A percentile compares a stretch with the other conserved stretches of the same genome.
Evolutionary conservation across 1,140 invertebrate genomes (phyloP).

Genomic region (Rhopalosiphum maidis): DNA sequence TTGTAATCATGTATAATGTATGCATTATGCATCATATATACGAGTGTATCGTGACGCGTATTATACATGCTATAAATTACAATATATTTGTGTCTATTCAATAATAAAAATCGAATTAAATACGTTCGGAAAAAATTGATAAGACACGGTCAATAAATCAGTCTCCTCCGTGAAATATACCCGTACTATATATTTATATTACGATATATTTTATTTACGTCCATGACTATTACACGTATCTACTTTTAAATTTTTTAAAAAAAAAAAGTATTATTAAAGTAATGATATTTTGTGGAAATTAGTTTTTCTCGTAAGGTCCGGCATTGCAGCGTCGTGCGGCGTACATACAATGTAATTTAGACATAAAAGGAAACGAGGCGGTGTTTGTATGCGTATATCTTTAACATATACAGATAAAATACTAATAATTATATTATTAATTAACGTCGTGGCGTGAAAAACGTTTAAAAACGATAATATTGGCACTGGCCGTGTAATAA

Average conservation of each 20-base stretch:
- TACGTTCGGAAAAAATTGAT: background rate
- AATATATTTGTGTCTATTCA: background rate
- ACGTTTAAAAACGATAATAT: slow-evolving; percentile 4
- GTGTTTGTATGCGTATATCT: background rate
- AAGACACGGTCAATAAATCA: slow-evolving; percentile 15
- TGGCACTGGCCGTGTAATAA: background rate
- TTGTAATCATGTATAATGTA: background rate
- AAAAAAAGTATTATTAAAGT: background rate
- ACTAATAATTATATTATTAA: background rate
- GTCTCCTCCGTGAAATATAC: background rate
- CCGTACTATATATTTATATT: background rate
- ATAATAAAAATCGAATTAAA: slow-evolving; percentile 25
- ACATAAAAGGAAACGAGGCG: slow-evolving; percentile 2
- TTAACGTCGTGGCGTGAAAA: slow-evolving; percentile 12
- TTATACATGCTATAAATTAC: background rate
- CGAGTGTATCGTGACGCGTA: background rate
- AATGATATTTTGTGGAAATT: slow-evolving; percentile 1
- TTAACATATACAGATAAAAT: background rate
- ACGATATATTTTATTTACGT: background rate
- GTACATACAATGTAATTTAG: background rate
- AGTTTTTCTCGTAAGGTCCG: background rate
- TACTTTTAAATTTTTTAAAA: background rate
- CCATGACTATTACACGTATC: background rate
- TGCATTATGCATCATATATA: background rate
- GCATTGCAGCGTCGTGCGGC: background rate